These are phyloP conservation scores for Amphiprion ocellaris DNA, from an alignment of 2,113 vertebrate genomes.

Conservation along the genomic window DNA sequence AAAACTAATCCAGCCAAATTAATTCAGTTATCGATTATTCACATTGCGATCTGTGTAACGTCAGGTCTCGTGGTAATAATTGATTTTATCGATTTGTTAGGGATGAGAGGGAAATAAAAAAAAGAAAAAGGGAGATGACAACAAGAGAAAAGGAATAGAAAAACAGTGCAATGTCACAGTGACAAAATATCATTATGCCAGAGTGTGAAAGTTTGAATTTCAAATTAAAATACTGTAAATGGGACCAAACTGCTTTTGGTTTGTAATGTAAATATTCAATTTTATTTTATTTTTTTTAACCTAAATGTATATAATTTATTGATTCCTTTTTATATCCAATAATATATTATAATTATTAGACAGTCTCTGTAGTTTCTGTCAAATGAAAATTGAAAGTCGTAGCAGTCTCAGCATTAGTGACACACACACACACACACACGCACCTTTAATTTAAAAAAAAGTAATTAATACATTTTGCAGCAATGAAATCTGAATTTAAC, in stretches of 20 bases:
- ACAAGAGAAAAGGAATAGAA: constrained; percentile 14
- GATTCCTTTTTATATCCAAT: too few species aligned
- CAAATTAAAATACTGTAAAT: not conserved
- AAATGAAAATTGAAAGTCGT: too few species aligned
- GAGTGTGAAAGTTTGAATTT: not conserved
- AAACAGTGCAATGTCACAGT: constrained; percentile 22
- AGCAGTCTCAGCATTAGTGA: too few species aligned
- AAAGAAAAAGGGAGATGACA: constrained; percentile 31
- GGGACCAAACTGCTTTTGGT: not conserved
- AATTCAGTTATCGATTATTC: constrained; percentile 76
- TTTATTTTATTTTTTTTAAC: too few species aligned
- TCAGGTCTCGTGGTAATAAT: constrained; percentile 64
- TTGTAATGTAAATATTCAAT: not conserved
- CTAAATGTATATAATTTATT: too few species aligned
- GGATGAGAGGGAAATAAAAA: constrained; percentile 38
- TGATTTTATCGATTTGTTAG: constrained; percentile 76
- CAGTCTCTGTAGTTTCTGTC: too few species aligned
- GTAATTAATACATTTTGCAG: too few species aligned
- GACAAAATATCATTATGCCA: not conserved
- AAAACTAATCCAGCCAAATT: constrained; percentile 54
- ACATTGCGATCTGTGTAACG: constrained; percentile 62
- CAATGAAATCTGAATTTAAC: too few species aligned
- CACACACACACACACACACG: too few species aligned
- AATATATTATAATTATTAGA: too few species aligned
- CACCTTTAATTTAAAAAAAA: too few species aligned